Evolutionary conservation across 1,140 invertebrate species (phyloP), one percentile per base, ranked within the genome.

Genomic region (Apis florea): DNA sequence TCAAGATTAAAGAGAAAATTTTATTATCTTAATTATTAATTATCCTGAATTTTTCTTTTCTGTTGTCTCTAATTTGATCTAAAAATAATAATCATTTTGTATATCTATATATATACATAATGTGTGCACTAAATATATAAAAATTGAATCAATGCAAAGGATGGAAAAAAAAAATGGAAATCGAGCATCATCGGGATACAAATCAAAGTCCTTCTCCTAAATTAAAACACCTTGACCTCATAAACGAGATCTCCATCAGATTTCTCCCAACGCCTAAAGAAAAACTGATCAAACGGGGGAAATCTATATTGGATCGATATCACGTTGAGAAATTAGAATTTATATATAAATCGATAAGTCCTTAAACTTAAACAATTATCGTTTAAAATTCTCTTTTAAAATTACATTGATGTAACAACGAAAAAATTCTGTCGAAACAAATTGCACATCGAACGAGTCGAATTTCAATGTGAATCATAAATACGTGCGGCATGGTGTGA

Each of bases 401-500:
- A 40, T 40, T 40, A 40, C 0, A 40, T 40, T 40, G 31, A 40
- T 51, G 51, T 51, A 11, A 51, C 11, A 19, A 19, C 58, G 13
- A 1, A 26, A 26, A 6, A 2, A 13, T 17, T 0, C 13, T 17
- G 13, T 31, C 11, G 59, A 15, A 66, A 47, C 1, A 31, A 67
- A 67, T 66, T 10, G 26, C 31, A 19, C 26, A n/a, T n/a, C n/a
- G 26, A 64, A 64, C 26, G 17, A 31, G 17, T 47, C 31, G 4
- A 11, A 64, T 64, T 64, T 64, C 4, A 4, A 1, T 24, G 24
- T 0, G 21, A 51, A 19, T 69, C 19, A 10, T 49, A 73, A 79
- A 73, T 74, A 74, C 24, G 24, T 12, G 67, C 49, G 47, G 56
- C 47, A 58, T 47, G 19, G 47, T 15, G 47, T 15, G n/a, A 85